A percentile compares a stretch with the other conserved stretches of the same genome.
Evolutionary conservation across 2,797 vertebrate species (phyloP).

Genomic region (Orientallactaga sibirica): DNA sequence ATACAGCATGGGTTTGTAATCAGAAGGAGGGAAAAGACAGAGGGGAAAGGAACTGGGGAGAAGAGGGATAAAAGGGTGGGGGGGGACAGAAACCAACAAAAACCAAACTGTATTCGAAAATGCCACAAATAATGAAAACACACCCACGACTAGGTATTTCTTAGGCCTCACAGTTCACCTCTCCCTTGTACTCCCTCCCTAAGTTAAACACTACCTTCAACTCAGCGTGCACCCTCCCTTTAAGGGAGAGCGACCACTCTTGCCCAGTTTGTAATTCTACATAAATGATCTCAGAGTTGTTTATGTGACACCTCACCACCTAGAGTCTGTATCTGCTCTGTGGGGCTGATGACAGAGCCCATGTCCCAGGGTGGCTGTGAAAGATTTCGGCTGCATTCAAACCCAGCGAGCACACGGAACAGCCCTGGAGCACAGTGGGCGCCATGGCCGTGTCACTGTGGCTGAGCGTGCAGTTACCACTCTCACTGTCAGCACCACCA

Average conservation of each 20-base stretch:
- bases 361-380: not conserved
- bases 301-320: not conserved
- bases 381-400: too few species aligned
- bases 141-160: not conserved
- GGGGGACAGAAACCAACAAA: too few species aligned
- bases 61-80: too few species aligned
- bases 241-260: not conserved
- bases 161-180: not conserved
- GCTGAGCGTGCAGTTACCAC: too few species aligned
- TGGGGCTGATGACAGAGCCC: not conserved
- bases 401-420: fast-evolving
- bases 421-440: not conserved
- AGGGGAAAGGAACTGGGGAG: too few species aligned
- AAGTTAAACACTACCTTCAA: not conserved
- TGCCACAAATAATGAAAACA: too few species aligned
- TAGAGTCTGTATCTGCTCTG: not conserved
- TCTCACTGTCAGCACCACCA: not conserved
- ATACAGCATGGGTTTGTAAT: too few species aligned
- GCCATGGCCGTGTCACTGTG: fast-evolving
- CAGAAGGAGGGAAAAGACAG: too few species aligned
- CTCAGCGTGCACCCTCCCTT: too few species aligned
- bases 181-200: too few species aligned
- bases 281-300: not conserved
- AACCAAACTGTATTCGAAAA: too few species aligned
- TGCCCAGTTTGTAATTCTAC: not conserved